These are phyloP conservation scores for Globia sparganii DNA, from an alignment of 2,888 invertebrate species.

Conservation along the genomic window DNA sequence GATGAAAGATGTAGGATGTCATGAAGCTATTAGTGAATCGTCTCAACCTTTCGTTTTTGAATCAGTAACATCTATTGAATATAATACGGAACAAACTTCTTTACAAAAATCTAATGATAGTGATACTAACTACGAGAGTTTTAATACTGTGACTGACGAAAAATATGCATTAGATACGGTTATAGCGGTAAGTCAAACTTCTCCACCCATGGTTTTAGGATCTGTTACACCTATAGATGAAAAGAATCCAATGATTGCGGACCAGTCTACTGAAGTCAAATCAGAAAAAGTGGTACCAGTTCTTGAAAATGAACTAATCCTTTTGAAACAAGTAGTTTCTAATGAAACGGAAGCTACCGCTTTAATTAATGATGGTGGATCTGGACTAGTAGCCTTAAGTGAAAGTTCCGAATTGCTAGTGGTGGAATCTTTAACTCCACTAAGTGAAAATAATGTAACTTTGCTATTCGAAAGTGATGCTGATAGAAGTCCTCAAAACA, in stretches of 20 bases:
- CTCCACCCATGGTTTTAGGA: slow-evolving; percentile 10
- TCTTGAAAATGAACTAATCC: not conserved
- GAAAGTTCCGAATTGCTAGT: not conserved
- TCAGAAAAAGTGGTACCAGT: not conserved
- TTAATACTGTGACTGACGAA: not conserved
- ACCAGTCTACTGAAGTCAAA: not conserved
- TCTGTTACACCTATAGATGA: not conserved
- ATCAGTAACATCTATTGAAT: not conserved
- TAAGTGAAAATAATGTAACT: not conserved
- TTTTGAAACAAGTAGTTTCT: slow-evolving; percentile 10
- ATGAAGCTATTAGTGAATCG: slow-evolving; percentile 1
- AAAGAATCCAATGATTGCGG: not conserved
- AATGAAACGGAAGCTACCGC: slow-evolving; percentile 7
- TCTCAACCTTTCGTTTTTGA: slow-evolving; percentile 7
- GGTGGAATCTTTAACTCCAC: not conserved
- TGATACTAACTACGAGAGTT: not conserved
- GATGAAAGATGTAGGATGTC: not conserved
- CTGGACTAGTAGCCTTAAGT: not conserved
- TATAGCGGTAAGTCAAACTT: not conserved
- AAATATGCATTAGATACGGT: not conserved
- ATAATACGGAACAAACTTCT: not conserved
- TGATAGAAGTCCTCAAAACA: not conserved
- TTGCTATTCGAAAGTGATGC: not conserved
- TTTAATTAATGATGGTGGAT: not conserved
- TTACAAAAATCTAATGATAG: not conserved